Conservation (phyloP, 1,140 invertebrate genomes). For the Calliopsis andreniformis region DNA sequence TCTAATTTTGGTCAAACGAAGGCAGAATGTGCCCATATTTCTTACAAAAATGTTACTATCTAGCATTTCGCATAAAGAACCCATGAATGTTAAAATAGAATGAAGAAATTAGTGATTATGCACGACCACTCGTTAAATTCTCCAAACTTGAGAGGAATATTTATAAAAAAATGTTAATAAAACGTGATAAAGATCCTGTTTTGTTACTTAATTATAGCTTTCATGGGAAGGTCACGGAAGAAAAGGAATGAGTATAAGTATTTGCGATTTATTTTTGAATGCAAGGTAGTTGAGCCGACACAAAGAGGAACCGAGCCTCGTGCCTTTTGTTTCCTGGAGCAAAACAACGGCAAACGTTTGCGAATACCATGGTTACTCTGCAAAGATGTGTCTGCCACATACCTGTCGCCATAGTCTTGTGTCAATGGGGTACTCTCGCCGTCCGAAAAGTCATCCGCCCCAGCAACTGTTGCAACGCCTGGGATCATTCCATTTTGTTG, state of each 20-base stretch:
- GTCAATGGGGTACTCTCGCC: slow-evolving; percentile 92
- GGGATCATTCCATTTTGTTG: slow-evolving; percentile 83
- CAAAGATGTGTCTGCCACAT: slow-evolving; percentile 61
- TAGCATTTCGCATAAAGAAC: too few species aligned
- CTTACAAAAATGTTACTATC: too few species aligned
- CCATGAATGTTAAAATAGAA: too few species aligned
- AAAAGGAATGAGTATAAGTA: not conserved
- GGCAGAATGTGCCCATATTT: too few species aligned
- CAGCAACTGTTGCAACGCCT: slow-evolving; percentile 84
- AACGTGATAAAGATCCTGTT: not conserved
- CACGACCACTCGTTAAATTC: too few species aligned
- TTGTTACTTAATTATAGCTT: not conserved
- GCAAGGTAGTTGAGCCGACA: not conserved
- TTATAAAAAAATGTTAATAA: too few species aligned
- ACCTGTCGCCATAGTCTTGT: slow-evolving; percentile 94
- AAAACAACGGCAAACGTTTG: not conserved
- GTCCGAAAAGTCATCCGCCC: slow-evolving; percentile 90
- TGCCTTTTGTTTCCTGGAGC: not conserved
- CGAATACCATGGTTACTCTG: not conserved
- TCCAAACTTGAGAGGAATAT: too few species aligned
- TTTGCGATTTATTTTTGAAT: not conserved
- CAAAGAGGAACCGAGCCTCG: not conserved
- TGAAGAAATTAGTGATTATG: too few species aligned
- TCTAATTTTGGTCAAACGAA: too few species aligned
- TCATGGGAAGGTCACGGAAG: not conserved